Conservation (phyloP, 2,888 invertebrate genomes). For the Brenthis daphne region DNA sequence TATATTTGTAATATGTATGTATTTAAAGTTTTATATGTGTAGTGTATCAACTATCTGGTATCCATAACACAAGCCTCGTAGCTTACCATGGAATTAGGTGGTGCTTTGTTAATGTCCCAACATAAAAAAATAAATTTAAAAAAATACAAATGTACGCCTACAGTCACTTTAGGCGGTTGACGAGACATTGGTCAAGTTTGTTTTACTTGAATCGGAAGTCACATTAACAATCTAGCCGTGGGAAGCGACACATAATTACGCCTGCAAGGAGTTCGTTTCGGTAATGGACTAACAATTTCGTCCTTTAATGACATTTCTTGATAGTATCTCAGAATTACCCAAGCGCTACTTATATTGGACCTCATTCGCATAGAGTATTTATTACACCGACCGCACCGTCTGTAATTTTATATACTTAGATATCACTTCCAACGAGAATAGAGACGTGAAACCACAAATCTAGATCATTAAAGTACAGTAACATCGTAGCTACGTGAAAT, state of each 20-base stretch:
- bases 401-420: constrained; percentile 44
- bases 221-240: constrained; percentile 59
- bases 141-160: constrained; percentile 7
- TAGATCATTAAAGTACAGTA: constrained; percentile 35
- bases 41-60: too few relatives aligned
- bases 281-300: constrained; percentile 36
- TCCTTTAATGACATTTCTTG: constrained; percentile 32
- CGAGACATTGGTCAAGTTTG: constrained; percentile 24
- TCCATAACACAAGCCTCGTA: too few relatives aligned
- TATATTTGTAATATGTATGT: too few relatives aligned
- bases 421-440: constrained; percentile 37
- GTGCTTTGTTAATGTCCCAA: too few relatives aligned
- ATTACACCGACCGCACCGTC: constrained; percentile 33
- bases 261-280: constrained; percentile 32
- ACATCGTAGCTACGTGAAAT: constrained; percentile 14
- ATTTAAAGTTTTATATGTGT: too few relatives aligned
- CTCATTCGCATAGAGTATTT: constrained; percentile 27
- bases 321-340: constrained; percentile 25
- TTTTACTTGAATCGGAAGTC: constrained; percentile 52
- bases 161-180: constrained; percentile 11
- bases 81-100: too few relatives aligned
- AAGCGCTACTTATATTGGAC: constrained; percentile 24
- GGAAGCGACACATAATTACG: constrained; percentile 54
- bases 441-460: constrained; percentile 42
- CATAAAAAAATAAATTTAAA: too few relatives aligned